Percentiles rank a stretch among this genome's conserved stretches.
Evolutionary conservation across 2,888 invertebrate species (phyloP).

Genomic region (Calliopum simillimum): DNA sequence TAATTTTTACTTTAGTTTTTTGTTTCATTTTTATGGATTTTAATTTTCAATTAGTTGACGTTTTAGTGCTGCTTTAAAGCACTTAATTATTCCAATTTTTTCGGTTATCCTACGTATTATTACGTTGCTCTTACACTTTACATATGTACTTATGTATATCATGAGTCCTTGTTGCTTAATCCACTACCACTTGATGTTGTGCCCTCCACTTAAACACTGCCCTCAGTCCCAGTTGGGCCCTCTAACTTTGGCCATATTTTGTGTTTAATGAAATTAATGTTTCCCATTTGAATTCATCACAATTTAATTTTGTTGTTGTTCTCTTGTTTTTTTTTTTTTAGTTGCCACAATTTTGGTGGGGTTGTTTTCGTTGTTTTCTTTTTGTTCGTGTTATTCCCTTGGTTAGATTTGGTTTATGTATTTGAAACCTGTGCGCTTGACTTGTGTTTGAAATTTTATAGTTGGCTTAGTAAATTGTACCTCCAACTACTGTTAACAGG

Average conservation of each 20-base stretch:
- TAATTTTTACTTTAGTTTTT: too few relatives aligned
- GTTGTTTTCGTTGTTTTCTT: not conserved
- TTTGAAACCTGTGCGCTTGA: constrained; percentile 43
- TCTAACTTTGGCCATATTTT: constrained; percentile 3
- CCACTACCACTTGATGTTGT: too few relatives aligned
- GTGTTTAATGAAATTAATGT: constrained; percentile 32
- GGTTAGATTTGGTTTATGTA: constrained; percentile 2
- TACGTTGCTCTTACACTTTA: not conserved
- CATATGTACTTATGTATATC: too few relatives aligned
- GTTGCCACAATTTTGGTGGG: not conserved
- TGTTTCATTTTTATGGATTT: not conserved
- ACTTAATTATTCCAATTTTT: constrained; percentile 13
- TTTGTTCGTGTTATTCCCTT: not conserved
- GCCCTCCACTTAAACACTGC: too few relatives aligned
- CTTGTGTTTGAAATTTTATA: constrained; percentile 45
- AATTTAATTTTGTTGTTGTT: constrained; percentile 19
- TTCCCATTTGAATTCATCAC: constrained; percentile 21
- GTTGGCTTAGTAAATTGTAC: constrained; percentile 47
- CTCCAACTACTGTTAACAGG: constrained; percentile 28
- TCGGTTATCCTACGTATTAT: not conserved
- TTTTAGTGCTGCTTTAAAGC: constrained; percentile 18
- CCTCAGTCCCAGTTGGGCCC: not conserved
- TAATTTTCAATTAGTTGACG: constrained; percentile 25
- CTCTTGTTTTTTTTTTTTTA: not conserved
- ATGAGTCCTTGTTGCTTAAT: too few relatives aligned